Evolutionary conservation across 2,888 invertebrate genomes (phyloP).

Genomic region (Ochropleura leucogaster): DNA sequence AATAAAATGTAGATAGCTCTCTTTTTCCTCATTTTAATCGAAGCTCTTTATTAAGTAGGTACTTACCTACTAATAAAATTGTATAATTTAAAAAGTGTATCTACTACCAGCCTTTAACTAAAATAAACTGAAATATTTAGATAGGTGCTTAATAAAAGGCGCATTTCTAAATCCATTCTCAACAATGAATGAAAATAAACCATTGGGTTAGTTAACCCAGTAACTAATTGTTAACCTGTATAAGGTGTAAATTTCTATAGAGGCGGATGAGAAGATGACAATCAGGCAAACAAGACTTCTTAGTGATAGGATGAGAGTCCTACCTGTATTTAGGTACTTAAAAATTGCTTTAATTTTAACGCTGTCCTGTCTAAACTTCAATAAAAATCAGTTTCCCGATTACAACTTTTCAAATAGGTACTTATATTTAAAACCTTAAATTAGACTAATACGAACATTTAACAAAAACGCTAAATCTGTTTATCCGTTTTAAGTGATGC

Average conservation of each 20-base stretch:
- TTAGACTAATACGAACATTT: background rate
- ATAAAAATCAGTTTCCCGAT: background rate
- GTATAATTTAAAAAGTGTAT: background rate
- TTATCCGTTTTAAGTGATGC: background rate
- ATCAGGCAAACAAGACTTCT: constrained; percentile 5
- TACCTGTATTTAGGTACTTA: background rate
- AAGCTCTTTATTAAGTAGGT: background rate
- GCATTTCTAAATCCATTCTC: constrained; percentile 14
- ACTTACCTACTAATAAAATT: constrained; percentile 3
- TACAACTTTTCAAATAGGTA: background rate
- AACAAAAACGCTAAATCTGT: background rate
- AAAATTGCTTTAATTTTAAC: background rate
- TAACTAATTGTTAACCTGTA: constrained; percentile 27
- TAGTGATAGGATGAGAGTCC: background rate
- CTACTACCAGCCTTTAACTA: background rate
- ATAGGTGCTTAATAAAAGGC: background rate
- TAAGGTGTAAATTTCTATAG: constrained; percentile 37
- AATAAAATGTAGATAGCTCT: constrained; percentile 4
- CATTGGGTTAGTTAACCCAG: constrained; percentile 14
- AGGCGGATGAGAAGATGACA: too few species aligned
- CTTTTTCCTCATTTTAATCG: constrained; percentile 16
- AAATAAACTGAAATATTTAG: background rate
- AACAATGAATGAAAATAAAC: constrained; percentile 28
- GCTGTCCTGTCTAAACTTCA: background rate
- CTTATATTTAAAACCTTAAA: background rate